phyloP scores from a whole-genome alignment of 2,888 invertebrate genomes.

The Idaea dimidiata region DNA sequence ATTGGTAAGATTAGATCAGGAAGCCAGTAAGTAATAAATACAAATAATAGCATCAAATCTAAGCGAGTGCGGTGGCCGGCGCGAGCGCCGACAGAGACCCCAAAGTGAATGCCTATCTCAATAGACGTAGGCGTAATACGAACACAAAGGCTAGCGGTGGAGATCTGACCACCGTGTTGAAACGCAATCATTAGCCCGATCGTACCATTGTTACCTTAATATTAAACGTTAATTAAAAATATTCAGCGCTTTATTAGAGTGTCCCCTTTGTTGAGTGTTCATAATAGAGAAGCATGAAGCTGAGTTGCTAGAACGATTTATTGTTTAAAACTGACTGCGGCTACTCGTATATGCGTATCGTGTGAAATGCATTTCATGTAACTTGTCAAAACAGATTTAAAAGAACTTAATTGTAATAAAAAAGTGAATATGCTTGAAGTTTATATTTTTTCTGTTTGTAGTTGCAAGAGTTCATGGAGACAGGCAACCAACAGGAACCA shows the following conservation, averaged over 20 bases:
- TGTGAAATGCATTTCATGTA: neutral
- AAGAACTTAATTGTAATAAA: neutral
- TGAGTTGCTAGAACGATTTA: neutral
- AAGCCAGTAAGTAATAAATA: constrained; percentile 48
- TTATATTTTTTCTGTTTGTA: no score
- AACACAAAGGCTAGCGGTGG: constrained; percentile 33
- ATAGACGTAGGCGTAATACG: constrained; percentile 40
- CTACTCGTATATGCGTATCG: neutral
- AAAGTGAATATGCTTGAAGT: no score
- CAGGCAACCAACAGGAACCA: no score
- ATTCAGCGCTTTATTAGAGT: constrained; percentile 29
- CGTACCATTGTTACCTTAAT: constrained; percentile 31
- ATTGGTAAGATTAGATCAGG: constrained; percentile 2
- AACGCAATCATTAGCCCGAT: constrained; percentile 30
- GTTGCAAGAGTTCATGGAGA: no score
- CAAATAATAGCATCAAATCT: constrained; percentile 65
- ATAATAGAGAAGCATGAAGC: neutral
- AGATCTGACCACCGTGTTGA: constrained; percentile 23
- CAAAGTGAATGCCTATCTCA: constrained; percentile 56
- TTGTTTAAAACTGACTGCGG: neutral
- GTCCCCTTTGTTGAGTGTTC: constrained; percentile 22
- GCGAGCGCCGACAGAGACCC: constrained; percentile 45
- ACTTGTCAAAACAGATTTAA: neutral
- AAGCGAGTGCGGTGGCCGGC: constrained; percentile 38
- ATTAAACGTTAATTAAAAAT: constrained; percentile 32